phyloP scores from a whole-genome alignment of 2,797 vertebrate genomes.

The Eulemur albifrons region DNA sequence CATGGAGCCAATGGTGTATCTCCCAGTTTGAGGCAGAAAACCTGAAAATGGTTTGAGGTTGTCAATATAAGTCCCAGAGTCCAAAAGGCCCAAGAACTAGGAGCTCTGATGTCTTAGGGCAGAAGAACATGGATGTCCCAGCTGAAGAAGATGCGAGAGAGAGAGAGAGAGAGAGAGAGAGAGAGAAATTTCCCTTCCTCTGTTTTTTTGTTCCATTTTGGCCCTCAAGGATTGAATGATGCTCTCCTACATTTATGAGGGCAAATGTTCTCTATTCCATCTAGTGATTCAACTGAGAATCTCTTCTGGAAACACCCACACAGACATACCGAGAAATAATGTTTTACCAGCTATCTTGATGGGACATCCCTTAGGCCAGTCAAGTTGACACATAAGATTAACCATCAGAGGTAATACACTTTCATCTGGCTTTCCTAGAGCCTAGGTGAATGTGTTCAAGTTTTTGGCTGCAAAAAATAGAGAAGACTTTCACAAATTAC shows the following conservation, averaged over 20 bases:
- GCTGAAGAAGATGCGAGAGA: background rate
- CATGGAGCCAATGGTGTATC: no score
- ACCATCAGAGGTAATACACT: background rate
- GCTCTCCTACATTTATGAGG: background rate
- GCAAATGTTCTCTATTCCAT: background rate
- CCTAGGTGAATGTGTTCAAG: background rate
- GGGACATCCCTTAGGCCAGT: background rate
- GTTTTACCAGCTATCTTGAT: background rate
- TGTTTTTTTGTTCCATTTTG: background rate
- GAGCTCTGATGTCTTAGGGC: no score
- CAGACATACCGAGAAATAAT: background rate
- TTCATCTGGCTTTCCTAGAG: conserved; percentile 14
- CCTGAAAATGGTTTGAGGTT: background rate
- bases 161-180: background rate
- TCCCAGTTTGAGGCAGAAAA: background rate
- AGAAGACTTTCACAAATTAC: background rate
- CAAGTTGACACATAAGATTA: background rate
- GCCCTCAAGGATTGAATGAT: no score
- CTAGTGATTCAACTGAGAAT: background rate
- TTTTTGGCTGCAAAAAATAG: background rate
- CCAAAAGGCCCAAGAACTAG: background rate
- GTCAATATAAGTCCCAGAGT: background rate
- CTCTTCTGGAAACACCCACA: background rate
- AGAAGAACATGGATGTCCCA: background rate
- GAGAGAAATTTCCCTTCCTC: background rate